Conservation (phyloP, 2,113 vertebrate species). For the Aptenodytes patagonicus region DNA sequence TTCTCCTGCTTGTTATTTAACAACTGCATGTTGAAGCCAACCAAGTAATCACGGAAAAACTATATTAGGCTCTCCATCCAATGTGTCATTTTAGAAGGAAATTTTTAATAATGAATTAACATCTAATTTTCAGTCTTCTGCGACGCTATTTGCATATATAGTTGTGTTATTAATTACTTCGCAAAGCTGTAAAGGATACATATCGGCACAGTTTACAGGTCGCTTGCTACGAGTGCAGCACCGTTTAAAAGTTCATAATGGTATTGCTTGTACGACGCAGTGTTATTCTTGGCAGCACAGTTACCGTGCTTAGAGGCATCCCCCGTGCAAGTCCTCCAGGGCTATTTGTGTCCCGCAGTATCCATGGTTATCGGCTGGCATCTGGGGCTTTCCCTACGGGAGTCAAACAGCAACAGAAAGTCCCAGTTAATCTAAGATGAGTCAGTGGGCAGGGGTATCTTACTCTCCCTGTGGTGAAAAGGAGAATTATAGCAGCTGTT, state of each 20-base stretch:
- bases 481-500: not conserved
- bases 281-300: rapidly evolving
- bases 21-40: not conserved
- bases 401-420: no score
- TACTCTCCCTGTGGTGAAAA: not conserved
- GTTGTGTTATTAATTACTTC: not conserved
- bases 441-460: not conserved
- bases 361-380: not conserved
- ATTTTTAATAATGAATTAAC: not conserved
- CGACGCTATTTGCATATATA: not conserved
- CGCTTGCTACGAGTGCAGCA: not conserved
- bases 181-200: not conserved
- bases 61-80: not conserved
- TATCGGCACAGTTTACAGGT: not conserved
- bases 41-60: not conserved
- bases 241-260: not conserved
- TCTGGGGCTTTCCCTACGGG: not conserved
- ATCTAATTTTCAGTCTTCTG: not conserved
- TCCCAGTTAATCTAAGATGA: no score
- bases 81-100: not conserved
- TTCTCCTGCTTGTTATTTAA: not conserved
- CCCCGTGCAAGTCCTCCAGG: not conserved
- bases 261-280: rapidly evolving
- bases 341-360: not conserved
- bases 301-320: not conserved